Conservation (phyloP, 2,888 invertebrate species). For the Harmothoe impar region DNA sequence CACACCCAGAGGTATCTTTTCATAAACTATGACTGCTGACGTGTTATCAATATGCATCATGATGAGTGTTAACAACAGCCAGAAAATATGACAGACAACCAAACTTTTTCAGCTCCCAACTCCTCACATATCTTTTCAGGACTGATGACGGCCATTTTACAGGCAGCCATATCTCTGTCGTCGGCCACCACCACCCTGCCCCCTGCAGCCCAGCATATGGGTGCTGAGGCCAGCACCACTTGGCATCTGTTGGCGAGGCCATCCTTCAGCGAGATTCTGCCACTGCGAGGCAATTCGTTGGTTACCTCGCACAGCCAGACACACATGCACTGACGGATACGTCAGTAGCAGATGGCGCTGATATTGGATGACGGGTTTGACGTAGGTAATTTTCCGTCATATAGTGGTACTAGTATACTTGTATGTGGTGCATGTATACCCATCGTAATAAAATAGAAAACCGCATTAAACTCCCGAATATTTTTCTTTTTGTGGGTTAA, state of each 20-base stretch:
- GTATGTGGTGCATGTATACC: too few relatives aligned
- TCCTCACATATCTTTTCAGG: background rate
- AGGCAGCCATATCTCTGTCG: background rate
- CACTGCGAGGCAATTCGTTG: background rate
- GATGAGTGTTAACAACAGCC: background rate
- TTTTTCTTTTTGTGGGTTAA: too few relatives aligned
- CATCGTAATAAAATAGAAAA: too few relatives aligned
- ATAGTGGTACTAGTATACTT: too few relatives aligned
- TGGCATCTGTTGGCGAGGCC: conserved; percentile 47
- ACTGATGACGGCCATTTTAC: conserved; percentile 13
- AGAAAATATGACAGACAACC: background rate
- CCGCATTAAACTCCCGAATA: too few relatives aligned
- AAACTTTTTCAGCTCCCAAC: background rate
- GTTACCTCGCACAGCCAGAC: conserved; percentile 10
- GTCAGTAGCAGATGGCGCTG: background rate
- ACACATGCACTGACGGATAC: conserved; percentile 4
- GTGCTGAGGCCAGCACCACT: conserved; percentile 31
- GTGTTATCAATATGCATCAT: background rate
- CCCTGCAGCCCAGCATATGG: conserved; percentile 18
- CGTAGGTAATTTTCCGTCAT: background rate
- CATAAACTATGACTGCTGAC: too few relatives aligned
- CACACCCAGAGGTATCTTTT: too few relatives aligned
- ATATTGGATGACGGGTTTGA: background rate
- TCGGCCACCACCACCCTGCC: background rate
- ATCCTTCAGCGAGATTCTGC: conserved; percentile 20